Evolutionary conservation across 2,113 vertebrate genomes (phyloP).

Genomic region (Gambusia holbrooki): DNA sequence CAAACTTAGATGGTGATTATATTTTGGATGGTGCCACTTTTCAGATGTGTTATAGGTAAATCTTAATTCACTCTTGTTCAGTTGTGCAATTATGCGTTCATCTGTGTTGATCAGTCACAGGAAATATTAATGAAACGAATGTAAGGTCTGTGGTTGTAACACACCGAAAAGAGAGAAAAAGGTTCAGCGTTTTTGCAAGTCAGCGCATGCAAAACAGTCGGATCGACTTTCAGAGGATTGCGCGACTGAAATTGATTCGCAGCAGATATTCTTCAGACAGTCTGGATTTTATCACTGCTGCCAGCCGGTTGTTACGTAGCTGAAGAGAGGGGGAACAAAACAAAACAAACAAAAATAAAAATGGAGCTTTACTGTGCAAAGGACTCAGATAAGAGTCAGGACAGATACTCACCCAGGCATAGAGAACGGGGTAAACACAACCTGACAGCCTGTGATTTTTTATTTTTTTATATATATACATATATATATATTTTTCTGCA

Average conservation of each 20-base stretch:
- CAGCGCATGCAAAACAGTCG: too few relatives aligned
- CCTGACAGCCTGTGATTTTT: conserved; percentile 60
- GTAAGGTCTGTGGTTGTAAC: too few relatives aligned
- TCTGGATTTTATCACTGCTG: neutral
- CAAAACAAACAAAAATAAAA: neutral
- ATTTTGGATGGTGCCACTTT: neutral
- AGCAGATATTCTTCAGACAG: conserved; percentile 31
- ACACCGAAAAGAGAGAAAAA: too few relatives aligned
- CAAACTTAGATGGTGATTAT: neutral
- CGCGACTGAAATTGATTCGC: conserved; percentile 37
- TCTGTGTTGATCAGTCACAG: too few relatives aligned
- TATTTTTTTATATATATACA: too few relatives aligned
- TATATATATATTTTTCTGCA: neutral
- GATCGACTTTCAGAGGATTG: too few relatives aligned
- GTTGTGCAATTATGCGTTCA: too few relatives aligned
- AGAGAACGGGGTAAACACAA: conserved; percentile 57
- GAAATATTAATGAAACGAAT: too few relatives aligned
- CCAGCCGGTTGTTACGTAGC: conserved; percentile 27
- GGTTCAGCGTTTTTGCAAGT: neutral
- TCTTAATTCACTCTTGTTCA: too few relatives aligned
- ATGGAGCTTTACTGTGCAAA: conserved; percentile 34
- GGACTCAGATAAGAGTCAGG: conserved; percentile 13
- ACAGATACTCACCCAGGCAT: conserved; percentile 51
- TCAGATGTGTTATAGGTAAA: neutral
- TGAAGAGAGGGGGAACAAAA: neutral